Evolutionary conservation across 2,797 vertebrate species (phyloP), one percentile per base, ranked within the genome.

Genomic region (Gephyroberyx darwinii): DNA sequence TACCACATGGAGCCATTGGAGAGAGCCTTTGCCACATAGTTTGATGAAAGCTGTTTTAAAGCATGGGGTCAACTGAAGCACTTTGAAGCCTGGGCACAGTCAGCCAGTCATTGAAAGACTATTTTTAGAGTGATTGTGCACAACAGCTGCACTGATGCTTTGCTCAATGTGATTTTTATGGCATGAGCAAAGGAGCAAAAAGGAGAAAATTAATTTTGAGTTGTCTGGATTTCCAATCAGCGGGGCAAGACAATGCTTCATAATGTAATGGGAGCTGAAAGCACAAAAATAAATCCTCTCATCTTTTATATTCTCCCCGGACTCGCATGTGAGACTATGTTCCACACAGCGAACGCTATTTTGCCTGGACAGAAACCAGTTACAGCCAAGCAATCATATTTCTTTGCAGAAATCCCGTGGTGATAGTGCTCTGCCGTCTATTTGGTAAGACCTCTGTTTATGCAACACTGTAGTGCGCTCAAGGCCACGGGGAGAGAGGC

Each of bases 401-500:
- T 79, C n/a, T 22, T 51, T 69, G 59, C 55, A 75, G 31, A 75
- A 30, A 30, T 56, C 45, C 48, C 41, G 16, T 33, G 30, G 55
- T 43, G 62, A 62, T 51, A 56, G 68, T 8, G 16, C 47, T 65
- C 45, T 51, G 45, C 39, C 50, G 5, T 68, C 48, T 48, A 19
- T 65, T 37, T 65, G 39, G 43, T 47, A 47, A 45, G 67, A 33
- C 20, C 66, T 52, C 48, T n/a, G 9, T 72, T 67, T 51, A 62
- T 71, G 35, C 17, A 72, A 47, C 1, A 0, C 31, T 52, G 35
- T 35, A 50, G 22, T 60, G 33, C 0, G 1, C 39, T 78, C 57
- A 81, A 77, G 72, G 75, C 75, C n/a, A 4, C 31, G 52, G 59
- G 75, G 58, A 65, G 54, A 55, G 43, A 71, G 50, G 35, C n/a